Evolutionary conservation across 2,888 invertebrate genomes (phyloP), one percentile per base, ranked within the genome.

Genomic region (Fragum whitleyi): DNA sequence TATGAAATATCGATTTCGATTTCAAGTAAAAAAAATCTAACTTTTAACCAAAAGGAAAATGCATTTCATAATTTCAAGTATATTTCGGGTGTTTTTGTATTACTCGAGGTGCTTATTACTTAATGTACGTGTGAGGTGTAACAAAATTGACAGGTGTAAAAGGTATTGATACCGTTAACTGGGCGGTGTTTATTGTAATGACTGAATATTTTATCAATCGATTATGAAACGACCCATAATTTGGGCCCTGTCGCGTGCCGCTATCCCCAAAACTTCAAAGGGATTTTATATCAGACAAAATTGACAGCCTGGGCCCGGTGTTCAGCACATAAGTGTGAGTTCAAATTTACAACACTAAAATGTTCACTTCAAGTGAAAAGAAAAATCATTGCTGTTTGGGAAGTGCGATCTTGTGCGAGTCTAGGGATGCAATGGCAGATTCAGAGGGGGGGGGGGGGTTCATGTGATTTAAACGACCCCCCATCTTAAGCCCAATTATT

Each of bases 201-300:
- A 61, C 29, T 32, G 61, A 32, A 61, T 61, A 61, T 61, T 61
- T 83, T 79, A 83, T 83, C 83, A 77, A 70, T 62, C 51, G 83
- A 77, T 81, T 84, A 79, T 71, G 81, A 74, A 84, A 71, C 73
- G 70, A 74, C 72, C 67, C 79, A 84, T 84, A 84, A 84, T 74
- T 70, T 76, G 51, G 51, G 29, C 62, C 36, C 65, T 42, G 68
- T 65, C 81, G 84, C 81, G 84, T 81, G 84, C 81, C 77, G 28
- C 23, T 28, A 32, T 21, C 75, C 39, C 42, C 65, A 16, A 26
- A 21, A 39, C 42, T 65, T 42, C 39, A 65, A 65, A 42, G 65
- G 42, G 65, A 23, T 42, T 21, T 65, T 11, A 16, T 65, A 65
- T 65, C 65, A 42, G n/a, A 11, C 23, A 42, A 65, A 42, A 65